phyloP scores from a whole-genome alignment of 2,113 vertebrate genomes.

The Nycticebus coucang region DNA sequence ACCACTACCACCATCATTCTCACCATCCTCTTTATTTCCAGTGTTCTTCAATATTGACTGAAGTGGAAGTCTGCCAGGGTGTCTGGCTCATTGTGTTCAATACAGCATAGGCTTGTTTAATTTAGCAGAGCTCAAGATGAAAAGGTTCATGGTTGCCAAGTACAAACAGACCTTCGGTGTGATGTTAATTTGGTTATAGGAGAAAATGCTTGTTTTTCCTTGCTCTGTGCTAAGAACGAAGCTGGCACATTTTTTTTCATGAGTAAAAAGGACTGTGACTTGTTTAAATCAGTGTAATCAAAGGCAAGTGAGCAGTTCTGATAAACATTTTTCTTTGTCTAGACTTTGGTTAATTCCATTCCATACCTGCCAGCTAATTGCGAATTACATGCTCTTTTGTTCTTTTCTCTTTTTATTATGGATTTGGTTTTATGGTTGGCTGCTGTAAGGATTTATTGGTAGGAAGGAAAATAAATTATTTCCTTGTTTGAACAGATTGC shows the following conservation, averaged over 20 bases:
- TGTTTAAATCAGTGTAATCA: conserved; percentile 58
- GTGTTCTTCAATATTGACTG: not conserved
- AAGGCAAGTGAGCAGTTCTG: conserved; percentile 49
- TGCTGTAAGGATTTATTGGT: conserved; percentile 4
- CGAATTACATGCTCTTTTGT: conserved; percentile 33
- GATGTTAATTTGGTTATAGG: conserved; percentile 60
- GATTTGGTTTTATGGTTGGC: conserved; percentile 49
- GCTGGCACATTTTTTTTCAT: conserved; percentile 69
- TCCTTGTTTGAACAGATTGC: conserved; percentile 41
- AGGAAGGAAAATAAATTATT: conserved; percentile 58
- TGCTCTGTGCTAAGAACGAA: conserved; percentile 63
- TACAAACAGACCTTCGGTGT: conserved; percentile 70
- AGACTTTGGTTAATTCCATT: conserved; percentile 30
- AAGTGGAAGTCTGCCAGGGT: conserved; percentile 16
- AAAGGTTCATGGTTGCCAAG: conserved; percentile 65
- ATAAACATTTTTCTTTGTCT: conserved; percentile 57
- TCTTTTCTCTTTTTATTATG: conserved; percentile 49
- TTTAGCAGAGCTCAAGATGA: conserved; percentile 59
- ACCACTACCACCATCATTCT: not conserved
- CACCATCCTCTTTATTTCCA: conserved; percentile 14
- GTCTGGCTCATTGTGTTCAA: conserved; percentile 65
- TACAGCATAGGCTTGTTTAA: conserved; percentile 67
- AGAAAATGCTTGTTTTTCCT: conserved; percentile 68
- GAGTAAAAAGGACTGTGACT: conserved; percentile 51
- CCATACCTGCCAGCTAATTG: conserved; percentile 13